A percentile compares a stretch with the other conserved stretches of the same genome.
Conservation (phyloP, 2,797 vertebrate species). For the Sebastes aleutianus region DNA sequence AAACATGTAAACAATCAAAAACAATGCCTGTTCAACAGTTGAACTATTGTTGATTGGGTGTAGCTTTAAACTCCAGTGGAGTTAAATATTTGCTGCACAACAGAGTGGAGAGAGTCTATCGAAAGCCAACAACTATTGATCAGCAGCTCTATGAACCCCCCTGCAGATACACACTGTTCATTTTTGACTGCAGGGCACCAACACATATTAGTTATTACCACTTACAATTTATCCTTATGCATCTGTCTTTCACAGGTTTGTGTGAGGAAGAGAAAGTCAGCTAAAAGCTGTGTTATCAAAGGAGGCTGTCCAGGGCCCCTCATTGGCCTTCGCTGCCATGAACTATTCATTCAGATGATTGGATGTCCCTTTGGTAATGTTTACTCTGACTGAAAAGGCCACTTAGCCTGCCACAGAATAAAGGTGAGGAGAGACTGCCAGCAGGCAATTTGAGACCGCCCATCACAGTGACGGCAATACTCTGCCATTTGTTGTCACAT, state of each 20-base stretch:
- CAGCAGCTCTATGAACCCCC: neutral
- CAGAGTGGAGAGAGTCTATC: neutral
- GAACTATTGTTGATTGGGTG: neutral
- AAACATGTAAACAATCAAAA: neutral
- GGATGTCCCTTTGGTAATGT: conserved; percentile 44
- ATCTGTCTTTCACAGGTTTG: neutral
- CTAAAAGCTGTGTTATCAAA: neutral
- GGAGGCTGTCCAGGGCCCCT: neutral
- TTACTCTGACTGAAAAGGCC: conserved; percentile 46
- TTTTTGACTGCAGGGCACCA: neutral
- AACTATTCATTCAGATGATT: conserved; percentile 40
- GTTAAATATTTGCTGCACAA: neutral
- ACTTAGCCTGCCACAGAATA: conserved; percentile 38
- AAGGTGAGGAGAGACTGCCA: conserved; percentile 29
- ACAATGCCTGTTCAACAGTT: neutral
- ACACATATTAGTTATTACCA: neutral
- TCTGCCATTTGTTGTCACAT: conserved; percentile 23
- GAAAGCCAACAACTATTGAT: conserved; percentile 4
- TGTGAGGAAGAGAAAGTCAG: neutral
- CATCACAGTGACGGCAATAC: conserved; percentile 18
- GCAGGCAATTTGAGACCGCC: conserved; percentile 32
- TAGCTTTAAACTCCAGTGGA: neutral
- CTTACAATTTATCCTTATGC: neutral
- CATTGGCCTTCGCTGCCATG: conserved; percentile 12
- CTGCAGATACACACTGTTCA: neutral